Evolutionary conservation across 2,113 vertebrate species (phyloP).

Genomic region (Ursus arctos): DNA sequence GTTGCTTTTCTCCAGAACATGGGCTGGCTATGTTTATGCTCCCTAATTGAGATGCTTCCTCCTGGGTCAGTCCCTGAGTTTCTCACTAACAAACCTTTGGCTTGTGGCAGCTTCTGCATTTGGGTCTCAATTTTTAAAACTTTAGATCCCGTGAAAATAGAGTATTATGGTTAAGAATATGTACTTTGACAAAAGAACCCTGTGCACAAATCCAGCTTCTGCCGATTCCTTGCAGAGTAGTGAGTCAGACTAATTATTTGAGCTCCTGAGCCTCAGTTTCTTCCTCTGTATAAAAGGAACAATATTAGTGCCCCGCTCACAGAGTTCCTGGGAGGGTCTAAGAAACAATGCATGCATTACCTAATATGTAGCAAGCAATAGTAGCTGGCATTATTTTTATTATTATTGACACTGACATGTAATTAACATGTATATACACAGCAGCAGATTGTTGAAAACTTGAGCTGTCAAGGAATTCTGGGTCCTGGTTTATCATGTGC

Average conservation of each 20-base stretch:
- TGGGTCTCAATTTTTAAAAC: slow-evolving; percentile 27
- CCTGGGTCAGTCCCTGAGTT: slow-evolving; percentile 50
- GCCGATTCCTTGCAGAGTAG: background rate
- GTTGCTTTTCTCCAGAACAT: background rate
- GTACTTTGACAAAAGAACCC: background rate
- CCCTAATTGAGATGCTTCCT: slow-evolving; percentile 27
- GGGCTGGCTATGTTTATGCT: background rate
- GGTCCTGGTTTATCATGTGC: background rate
- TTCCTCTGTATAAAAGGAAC: background rate
- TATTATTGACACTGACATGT: background rate
- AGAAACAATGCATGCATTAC: background rate
- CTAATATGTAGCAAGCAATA: background rate
- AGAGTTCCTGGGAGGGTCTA: background rate
- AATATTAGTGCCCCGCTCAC: background rate
- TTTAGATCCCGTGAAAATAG: slow-evolving; percentile 15
- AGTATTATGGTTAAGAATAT: background rate
- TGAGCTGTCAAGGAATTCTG: background rate
- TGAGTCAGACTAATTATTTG: background rate
- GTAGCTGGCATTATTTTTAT: background rate
- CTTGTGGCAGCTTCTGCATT: slow-evolving; percentile 50
- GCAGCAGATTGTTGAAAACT: background rate
- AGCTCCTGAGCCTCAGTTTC: background rate
- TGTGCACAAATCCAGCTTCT: background rate
- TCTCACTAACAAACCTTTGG: slow-evolving; percentile 62
- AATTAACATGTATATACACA: background rate